Percentiles rank a stretch among this genome's conserved stretches.
Evolutionary conservation across 2,113 vertebrate genomes (phyloP).

Genomic region (Spermophilus dauricus): DNA sequence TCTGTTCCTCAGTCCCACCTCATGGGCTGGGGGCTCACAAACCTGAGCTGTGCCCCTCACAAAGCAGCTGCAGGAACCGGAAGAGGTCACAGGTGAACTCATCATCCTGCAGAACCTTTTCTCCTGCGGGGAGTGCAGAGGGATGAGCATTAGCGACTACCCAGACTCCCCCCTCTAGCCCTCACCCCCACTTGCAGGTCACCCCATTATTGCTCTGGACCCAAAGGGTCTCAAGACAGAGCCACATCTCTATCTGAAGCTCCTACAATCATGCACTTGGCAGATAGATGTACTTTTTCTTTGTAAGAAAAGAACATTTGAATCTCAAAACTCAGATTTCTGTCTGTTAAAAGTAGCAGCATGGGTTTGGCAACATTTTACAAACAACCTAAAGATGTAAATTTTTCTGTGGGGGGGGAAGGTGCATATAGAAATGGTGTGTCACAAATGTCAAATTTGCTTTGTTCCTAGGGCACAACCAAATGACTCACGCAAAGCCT

Average conservation of each 20-base stretch:
- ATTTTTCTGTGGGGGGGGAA: neutral
- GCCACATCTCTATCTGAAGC: conserved; percentile 86
- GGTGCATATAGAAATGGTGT: neutral
- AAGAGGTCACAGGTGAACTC: conserved; percentile 99
- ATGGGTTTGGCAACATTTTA: conserved; percentile 90
- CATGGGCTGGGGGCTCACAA: conserved; percentile 74
- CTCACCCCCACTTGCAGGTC: neutral
- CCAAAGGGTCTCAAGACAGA: conserved; percentile 71
- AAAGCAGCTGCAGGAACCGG: conserved; percentile 97
- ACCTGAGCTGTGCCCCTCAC: conserved; percentile 98
- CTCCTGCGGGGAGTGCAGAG: conserved; percentile 91
- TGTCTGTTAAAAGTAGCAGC: conserved; percentile 83
- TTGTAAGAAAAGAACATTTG: conserved; percentile 59
- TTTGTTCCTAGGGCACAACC: neutral
- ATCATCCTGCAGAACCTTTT: conserved; percentile 98
- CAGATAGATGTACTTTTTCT: conserved; percentile 84
- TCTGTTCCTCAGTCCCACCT: neutral
- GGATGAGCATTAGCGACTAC: neutral
- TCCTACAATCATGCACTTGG: conserved; percentile 81
- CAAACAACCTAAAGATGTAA: conserved; percentile 54
- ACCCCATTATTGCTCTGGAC: conserved; percentile 52
- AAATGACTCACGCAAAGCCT: neutral
- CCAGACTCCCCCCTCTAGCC: neutral
- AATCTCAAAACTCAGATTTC: conserved; percentile 69
- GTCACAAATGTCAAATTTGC: conserved; percentile 37